Base-by-base conservation (phyloP, 1,140 invertebrate species). In the Mylabris phalerata region DNA sequence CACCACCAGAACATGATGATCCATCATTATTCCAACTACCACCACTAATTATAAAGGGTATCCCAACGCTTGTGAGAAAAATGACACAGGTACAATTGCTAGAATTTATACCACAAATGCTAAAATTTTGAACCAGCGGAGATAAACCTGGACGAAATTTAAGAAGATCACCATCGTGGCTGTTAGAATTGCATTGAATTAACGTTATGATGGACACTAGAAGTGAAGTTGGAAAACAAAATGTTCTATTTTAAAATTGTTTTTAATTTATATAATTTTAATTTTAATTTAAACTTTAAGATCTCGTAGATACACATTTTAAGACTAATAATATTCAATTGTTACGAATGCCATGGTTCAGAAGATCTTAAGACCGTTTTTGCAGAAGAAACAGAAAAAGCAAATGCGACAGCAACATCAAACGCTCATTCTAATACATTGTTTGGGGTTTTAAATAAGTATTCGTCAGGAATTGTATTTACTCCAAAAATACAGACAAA, bases 271-370 rank as follows among this genome's bases (percentile, higher is more conserved):
- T 7, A n/a, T 42, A 1, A 40, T 40, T 40, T 9, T 4, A 7
- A 9, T 42, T 10, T 4, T 42, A 42, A 5, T 9, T 42, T 42
- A 97, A 93, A 95, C 98, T n/a, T n/a, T n/a, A n/a, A n/a, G n/a
- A n/a, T n/a, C 66, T 97, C 94, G 38, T 98, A 95, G 95, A 98
- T 95, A 9, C 93, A 97, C 75, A 94, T 95, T n/a, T 78, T 98
- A 52, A 80, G 95, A 24, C 93, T 97, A 77, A 98, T 98, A 65
- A 95, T 98, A 43, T 93, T 96, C 70, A 98, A 98, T 77, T 98
- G 95, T 78, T 98, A 98, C 78, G 96, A 95, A 79, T 96, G 93
- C 77, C 95, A 98, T 77, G 93, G 93, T 1, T 94, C 95, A 4
- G 24, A n/a, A n/a, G n/a, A n/a, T n/a, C n/a, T n/a, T n/a, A n/a